Evolutionary conservation across 2,888 invertebrate species (phyloP).

Genomic region (Machimus atricapillus): DNA sequence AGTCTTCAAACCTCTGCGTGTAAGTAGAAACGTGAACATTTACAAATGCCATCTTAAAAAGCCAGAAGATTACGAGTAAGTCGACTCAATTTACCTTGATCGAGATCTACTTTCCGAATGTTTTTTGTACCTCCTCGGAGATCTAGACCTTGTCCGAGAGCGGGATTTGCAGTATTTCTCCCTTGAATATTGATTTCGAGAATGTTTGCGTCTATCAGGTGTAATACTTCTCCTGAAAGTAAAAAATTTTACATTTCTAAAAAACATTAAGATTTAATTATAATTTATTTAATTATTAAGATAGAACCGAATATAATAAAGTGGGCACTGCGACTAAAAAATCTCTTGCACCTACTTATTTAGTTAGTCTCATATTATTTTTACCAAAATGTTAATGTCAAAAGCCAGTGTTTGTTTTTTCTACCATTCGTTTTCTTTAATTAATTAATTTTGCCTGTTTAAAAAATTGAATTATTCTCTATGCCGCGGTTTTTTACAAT

Average conservation of each 20-base stretch:
- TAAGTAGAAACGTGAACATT: constrained; percentile 19
- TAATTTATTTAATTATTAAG: too few relatives aligned
- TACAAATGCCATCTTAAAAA: not conserved
- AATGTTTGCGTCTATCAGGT: constrained; percentile 22
- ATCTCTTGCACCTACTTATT: too few relatives aligned
- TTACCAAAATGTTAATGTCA: too few relatives aligned
- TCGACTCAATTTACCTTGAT: not conserved
- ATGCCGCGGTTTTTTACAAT: too few relatives aligned
- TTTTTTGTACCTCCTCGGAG: not conserved
- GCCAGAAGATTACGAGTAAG: not conserved
- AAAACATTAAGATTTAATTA: not conserved
- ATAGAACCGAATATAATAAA: too few relatives aligned
- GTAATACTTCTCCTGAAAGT: not conserved
- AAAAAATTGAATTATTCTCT: too few relatives aligned
- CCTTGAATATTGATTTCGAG: constrained; percentile 25
- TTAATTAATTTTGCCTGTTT: too few relatives aligned
- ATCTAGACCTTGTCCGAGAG: constrained; percentile 40
- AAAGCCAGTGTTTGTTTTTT: too few relatives aligned
- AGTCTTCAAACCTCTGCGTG: constrained; percentile 17
- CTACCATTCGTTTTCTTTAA: too few relatives aligned
- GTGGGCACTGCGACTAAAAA: too few relatives aligned
- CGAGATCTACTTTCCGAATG: not conserved
- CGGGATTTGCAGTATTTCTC: not conserved
- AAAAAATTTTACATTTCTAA: not conserved
- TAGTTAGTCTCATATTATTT: too few relatives aligned